Base-by-base conservation (phyloP, 2,888 invertebrate genomes). In the Diplolepis rosae region DNA sequence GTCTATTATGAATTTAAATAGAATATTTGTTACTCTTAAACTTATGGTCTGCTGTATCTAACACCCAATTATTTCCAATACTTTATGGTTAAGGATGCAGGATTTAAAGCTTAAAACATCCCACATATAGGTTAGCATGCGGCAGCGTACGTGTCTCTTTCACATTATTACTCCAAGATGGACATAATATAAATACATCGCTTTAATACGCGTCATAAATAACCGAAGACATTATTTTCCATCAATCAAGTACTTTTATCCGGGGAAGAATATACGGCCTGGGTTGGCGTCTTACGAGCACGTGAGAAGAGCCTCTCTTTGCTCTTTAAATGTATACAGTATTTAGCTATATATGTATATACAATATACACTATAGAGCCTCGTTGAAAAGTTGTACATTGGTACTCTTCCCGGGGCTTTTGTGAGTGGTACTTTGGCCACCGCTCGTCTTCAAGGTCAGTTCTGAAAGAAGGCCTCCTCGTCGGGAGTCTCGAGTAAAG, bases 401-500 rank as follows among this genome's bases (percentile, higher is more conserved):
- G 18, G 45, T 15, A 42, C 39, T 42, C 15, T 45, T 45, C 18
- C 9, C 45, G 11, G 45, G 9, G 2, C 45, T 18, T 18, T 45
- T 45, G 18, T 42, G 13, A 1, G 42, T 15, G 7, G 18, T n/a
- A n/a, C n/a, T 15, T 15, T n/a, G 66, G 51, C 42, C 42, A 48
- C 68, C 50, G 66, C 48, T 48, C 69, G 72, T 77, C 73, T 69
- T 72, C 74, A 72, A 75, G 74, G 70, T 70, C 76, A 70, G 54
- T 27, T 77, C 70, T 52, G 68, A 65, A 56, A 69, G 75, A 52
- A 68, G 75, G 79, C 74, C 77, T 79, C 77, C 81, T 80, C 74
- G 81, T 70, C 70, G 80, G 75, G 78, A 76, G 75, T 77, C 79
- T 71, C 78, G 75, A 52, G 42, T 39, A 65, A 69, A 76, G 80